These are phyloP conservation scores for Nudaria mundana DNA, from an alignment of 2,888 invertebrate species.

Conservation along the genomic window DNA sequence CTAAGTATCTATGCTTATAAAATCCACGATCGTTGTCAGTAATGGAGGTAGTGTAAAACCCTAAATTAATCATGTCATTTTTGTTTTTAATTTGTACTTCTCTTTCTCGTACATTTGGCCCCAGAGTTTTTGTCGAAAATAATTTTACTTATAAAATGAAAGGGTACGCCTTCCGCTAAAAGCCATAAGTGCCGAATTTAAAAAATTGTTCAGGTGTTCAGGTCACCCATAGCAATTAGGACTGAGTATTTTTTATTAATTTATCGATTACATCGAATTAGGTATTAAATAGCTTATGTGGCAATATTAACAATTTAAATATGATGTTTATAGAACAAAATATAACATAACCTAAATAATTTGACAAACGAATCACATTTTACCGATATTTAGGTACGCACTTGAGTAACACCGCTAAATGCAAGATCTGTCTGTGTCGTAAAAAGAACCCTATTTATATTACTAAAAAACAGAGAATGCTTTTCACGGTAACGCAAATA, in stretches of 20 bases:
- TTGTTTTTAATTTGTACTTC: constrained; percentile 70
- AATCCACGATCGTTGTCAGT: constrained; percentile 34
- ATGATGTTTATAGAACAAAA: constrained; percentile 24
- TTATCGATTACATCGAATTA: constrained; percentile 7
- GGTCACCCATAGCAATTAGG: constrained; percentile 10
- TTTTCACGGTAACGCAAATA: constrained; percentile 31
- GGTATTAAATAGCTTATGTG: constrained; percentile 8
- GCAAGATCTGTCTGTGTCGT: constrained; percentile 24
- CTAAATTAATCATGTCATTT: constrained; percentile 68
- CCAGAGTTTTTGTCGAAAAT: constrained; percentile 63
- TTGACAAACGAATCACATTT: constrained; percentile 18
- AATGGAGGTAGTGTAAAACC: constrained; percentile 45
- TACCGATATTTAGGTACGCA: constrained; percentile 31
- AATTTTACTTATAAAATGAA: constrained; percentile 36
- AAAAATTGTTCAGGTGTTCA: constrained; percentile 22
- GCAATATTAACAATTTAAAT: constrained; percentile 10
- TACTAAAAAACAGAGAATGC: constrained; percentile 32
- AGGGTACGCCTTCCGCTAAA: constrained; percentile 15
- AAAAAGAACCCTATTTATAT: constrained; percentile 6
- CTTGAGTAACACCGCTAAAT: constrained; percentile 29
- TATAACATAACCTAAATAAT: constrained; percentile 29
- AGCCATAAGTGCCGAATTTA: constrained; percentile 14
- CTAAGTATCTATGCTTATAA: too few species aligned
- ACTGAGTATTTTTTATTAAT: constrained; percentile 4
- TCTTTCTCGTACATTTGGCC: constrained; percentile 72